Percentiles rank a stretch among this genome's conserved stretches.
Conservation (phyloP, 35 echinoderm and acorn worm genomes). For the Eucidaris tribuloides region DNA sequence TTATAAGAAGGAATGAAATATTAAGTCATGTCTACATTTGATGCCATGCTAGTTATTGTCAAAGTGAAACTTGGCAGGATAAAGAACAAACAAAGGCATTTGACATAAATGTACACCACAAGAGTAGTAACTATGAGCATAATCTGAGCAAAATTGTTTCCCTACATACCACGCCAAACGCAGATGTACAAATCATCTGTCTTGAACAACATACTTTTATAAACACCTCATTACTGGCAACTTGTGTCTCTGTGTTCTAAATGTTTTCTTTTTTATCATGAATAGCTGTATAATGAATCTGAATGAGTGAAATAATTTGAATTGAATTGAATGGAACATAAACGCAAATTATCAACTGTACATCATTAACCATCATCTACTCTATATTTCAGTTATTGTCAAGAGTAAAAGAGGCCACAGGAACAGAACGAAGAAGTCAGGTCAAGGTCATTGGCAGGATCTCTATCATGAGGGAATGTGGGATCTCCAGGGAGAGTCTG, state of each 20-base stretch:
- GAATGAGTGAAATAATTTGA: background rate
- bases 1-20: too few species aligned
- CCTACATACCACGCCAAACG: too few species aligned
- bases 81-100: too few species aligned
- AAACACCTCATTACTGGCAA: too few species aligned
- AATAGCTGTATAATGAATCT: background rate
- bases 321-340: background rate
- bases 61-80: too few species aligned
- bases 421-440: constrained; percentile 1
- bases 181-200: too few species aligned
- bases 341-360: background rate
- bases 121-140: too few species aligned
- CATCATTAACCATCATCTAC: background rate
- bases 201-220: too few species aligned
- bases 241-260: background rate
- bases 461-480: background rate
- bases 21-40: too few species aligned
- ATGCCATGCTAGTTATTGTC: too few species aligned
- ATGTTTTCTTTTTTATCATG: background rate
- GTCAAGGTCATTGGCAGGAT: background rate
- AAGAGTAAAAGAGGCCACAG: background rate
- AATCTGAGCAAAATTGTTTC: too few species aligned
- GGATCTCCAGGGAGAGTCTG: background rate
- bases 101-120: too few species aligned
- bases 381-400: background rate